Evolutionary conservation across 1,140 invertebrate genomes (phyloP), one percentile per base, ranked within the genome.

Genomic region (Penaeus indicus): DNA sequence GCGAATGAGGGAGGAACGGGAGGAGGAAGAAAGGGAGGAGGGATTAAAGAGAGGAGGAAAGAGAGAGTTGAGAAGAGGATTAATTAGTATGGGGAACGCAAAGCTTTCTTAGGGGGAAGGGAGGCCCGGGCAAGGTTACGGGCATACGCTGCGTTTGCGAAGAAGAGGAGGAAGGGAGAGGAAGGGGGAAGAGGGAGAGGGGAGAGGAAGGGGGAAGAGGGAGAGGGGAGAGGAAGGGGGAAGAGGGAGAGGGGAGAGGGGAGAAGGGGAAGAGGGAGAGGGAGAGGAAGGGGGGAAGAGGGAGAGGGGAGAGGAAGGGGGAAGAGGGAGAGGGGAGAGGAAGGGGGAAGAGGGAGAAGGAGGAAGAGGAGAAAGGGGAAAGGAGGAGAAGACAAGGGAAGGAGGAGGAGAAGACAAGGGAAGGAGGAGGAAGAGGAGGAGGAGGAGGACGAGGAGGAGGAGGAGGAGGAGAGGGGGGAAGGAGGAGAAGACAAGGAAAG

Each of bases 121-220:
- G 77, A 79, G 38, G n/a, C 25, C 16, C 13, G n/a, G 77, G 60
- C 25, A 54, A 79, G 38, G 38, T 79, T 54, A 79, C 60, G 77
- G 21, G 60, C 77, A 79, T 54, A 54, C 60, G 77, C 60, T 79
- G 67, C 21, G 38, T 63, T 61, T 19, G 60, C 21, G 38, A 64
- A n/a, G 18, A 38, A 84, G 82, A 84, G 82, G 69, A 64, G 67
- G 82, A 84, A 64, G 69, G 82, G 67, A 62, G 69, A 64, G 69
- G 82, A 84, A 64, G 69, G 62, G 69, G 82, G 67, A 62, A 67
- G 62, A 67, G 82, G 67, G 82, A 67, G 62, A 67, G 82, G 67
- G 82, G 67, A 64, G 69, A 64, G 67, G n/a, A 67, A 38, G 16
- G 82, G 67, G 63, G 63, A 62, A 63, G 81, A 25, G 54, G 60